Evolutionary conservation across 2,797 vertebrate genomes (phyloP).

Genomic region (Sebastiscus tertius): DNA sequence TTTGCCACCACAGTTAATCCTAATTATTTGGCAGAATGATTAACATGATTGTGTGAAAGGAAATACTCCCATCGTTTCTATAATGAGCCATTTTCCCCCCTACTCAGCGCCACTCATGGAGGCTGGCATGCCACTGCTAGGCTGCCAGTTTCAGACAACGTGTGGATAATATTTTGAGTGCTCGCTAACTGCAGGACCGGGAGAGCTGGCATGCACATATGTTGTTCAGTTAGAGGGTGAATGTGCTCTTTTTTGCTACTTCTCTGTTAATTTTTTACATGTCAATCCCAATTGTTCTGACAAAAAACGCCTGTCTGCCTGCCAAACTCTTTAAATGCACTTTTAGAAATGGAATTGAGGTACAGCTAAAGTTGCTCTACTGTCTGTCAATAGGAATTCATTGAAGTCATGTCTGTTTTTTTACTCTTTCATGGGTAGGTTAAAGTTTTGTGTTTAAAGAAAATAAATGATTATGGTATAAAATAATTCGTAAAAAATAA

Average conservation of each 20-base stretch:
- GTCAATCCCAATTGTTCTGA: slow-evolving; percentile 1
- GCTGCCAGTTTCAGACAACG: slow-evolving; percentile 19
- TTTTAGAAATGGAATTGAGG: slow-evolving; percentile 2
- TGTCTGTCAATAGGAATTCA: background rate
- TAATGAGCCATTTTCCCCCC: slow-evolving; percentile 40
- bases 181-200: background rate
- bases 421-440: background rate
- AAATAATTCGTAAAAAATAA: no score
- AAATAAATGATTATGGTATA: background rate
- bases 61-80: slow-evolving; percentile 18
- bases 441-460: background rate
- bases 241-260: background rate
- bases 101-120: background rate
- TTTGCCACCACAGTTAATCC: slow-evolving; percentile 20
- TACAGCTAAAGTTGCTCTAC: background rate
- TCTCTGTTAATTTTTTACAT: slow-evolving; percentile 14
- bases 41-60: slow-evolving; percentile 24
- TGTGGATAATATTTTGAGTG: slow-evolving; percentile 9
- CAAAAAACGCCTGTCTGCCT: slow-evolving; percentile 2
- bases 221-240: background rate
- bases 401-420: background rate
- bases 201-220: background rate
- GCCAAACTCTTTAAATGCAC: slow-evolving; percentile 10
- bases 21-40: slow-evolving; percentile 32
- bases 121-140: background rate